phyloP scores from a whole-genome alignment of 2,888 invertebrate genomes.

The Proisotoma minuta region DNA sequence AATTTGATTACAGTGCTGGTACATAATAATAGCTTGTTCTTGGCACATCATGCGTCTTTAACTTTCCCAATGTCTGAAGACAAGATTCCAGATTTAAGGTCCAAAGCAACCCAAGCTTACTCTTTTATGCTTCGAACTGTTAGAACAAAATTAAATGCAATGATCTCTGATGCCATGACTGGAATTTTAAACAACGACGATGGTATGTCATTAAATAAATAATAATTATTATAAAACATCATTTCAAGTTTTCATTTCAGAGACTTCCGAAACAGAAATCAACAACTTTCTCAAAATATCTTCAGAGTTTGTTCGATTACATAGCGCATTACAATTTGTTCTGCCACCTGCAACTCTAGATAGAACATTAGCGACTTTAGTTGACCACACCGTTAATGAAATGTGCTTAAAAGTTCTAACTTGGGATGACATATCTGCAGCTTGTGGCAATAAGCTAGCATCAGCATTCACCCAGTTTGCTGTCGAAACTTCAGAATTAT shows the following conservation, averaged over 20 bases:
- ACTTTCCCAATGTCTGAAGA: constrained; percentile 38
- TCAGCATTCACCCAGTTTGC: constrained; percentile 68
- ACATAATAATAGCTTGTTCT: constrained; percentile 87
- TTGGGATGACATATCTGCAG: constrained; percentile 78
- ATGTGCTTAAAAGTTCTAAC: constrained; percentile 49
- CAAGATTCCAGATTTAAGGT: constrained; percentile 30
- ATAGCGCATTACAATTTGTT: constrained; percentile 30
- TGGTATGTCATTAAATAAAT: background rate
- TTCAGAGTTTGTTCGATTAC: constrained; percentile 31
- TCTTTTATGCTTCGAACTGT: constrained; percentile 41
- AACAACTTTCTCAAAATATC: constrained; percentile 33
- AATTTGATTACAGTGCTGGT: constrained; percentile 61
- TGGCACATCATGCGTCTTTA: constrained; percentile 61
- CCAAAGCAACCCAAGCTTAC: constrained; percentile 39
- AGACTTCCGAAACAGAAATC: constrained; percentile 12
- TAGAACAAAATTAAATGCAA: constrained; percentile 36
- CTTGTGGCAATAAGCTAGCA: constrained; percentile 73
- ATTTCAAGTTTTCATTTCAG: too few relatives aligned
- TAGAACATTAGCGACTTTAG: constrained; percentile 33
- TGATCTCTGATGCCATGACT: constrained; percentile 39
- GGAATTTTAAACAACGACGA: constrained; percentile 27
- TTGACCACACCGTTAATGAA: constrained; percentile 45
- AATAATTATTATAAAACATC: too few relatives aligned
- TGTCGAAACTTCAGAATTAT: constrained; percentile 67
- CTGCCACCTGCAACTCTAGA: constrained; percentile 28